These are phyloP conservation scores for Parapsyche elsis DNA, from an alignment of 1,140 invertebrate species.

Conservation along the genomic window DNA sequence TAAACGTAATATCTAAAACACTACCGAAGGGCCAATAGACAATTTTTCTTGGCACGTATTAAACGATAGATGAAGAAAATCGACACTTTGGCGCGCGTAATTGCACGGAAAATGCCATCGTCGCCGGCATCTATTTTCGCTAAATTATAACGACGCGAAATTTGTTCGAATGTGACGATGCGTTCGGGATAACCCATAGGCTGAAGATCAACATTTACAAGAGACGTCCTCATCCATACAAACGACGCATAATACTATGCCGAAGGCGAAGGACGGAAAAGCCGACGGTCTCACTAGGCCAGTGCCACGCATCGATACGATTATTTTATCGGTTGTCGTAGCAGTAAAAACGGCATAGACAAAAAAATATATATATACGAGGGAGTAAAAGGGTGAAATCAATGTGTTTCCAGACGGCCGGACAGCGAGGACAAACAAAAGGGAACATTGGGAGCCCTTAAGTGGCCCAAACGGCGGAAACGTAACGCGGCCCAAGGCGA, in stretches of 20 bases:
- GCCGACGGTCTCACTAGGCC: not conserved
- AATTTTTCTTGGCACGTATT: too few species aligned
- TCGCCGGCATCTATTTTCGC: not conserved
- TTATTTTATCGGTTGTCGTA: slow-evolving; percentile 27
- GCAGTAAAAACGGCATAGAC: not conserved
- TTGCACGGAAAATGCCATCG: not conserved
- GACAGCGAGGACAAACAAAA: not conserved
- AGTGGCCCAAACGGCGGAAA: not conserved
- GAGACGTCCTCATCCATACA: slow-evolving; percentile 18
- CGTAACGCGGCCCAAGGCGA: not conserved
- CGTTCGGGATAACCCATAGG: not conserved
- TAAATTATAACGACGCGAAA: slow-evolving; percentile 5
- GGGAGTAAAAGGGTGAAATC: not conserved
- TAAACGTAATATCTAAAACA: too few species aligned
- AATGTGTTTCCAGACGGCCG: slow-evolving; percentile 5
- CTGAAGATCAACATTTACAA: slow-evolving; percentile 10
- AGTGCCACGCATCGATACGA: slow-evolving; percentile 15
- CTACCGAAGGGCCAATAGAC: too few species aligned
- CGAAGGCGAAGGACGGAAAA: not conserved
- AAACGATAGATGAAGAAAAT: too few species aligned
- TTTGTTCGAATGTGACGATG: not conserved
- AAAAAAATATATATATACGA: not conserved
- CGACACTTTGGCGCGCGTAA: too few species aligned
- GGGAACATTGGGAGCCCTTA: not conserved
- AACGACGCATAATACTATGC: slow-evolving; percentile 6